Evolutionary conservation across 2,797 vertebrate species (phyloP).

Genomic region (Scomberomorus guttatus): DNA sequence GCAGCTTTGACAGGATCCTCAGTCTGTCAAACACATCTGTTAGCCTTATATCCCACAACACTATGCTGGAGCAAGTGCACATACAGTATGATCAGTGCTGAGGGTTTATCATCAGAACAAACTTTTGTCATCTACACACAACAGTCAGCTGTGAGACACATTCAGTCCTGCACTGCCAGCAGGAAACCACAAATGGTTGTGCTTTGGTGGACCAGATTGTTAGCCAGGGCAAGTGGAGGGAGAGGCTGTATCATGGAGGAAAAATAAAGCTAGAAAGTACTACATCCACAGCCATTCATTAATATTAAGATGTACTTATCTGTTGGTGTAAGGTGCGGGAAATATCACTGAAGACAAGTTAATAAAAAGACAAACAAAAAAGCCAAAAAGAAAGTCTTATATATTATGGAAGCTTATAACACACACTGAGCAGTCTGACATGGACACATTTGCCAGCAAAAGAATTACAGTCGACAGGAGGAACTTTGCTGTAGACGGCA

Average conservation of each 20-base stretch:
- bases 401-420: no score
- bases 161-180: no score
- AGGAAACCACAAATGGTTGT: no score
- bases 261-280: no score
- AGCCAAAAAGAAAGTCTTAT: background rate
- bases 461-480: conserved; percentile 13
- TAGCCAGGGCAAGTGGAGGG: no score
- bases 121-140: background rate
- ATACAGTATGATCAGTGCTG: background rate
- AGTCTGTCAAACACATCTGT: background rate
- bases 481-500: conserved; percentile 6
- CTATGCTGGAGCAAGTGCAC: background rate
- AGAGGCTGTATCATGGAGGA: no score
- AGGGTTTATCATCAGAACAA: background rate
- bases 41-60: no score
- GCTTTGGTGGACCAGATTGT: no score
- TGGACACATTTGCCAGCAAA: background rate
- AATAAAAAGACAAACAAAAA: background rate
- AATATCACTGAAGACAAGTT: conserved; percentile 6
- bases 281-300: background rate
- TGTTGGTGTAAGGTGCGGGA: background rate
- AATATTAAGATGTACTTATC: background rate
- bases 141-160: background rate
- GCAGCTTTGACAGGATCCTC: background rate
- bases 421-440: background rate